Base-by-base conservation (phyloP, 2,888 invertebrate species). In the Cinara cedri region DNA sequence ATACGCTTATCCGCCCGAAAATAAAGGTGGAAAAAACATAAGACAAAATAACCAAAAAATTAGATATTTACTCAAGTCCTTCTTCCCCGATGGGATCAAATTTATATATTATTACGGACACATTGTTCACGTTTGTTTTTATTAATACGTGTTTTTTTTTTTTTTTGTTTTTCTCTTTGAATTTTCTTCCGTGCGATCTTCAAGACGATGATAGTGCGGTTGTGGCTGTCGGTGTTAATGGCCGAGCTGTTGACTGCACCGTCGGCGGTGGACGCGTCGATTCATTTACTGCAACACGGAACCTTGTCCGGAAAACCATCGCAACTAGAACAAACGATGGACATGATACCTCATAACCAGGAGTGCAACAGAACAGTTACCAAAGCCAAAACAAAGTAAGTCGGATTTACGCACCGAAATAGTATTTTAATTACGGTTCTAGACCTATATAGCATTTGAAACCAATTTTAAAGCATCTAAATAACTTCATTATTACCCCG, bases 131-230 rank as follows among this genome's bases (percentile, higher is more conserved):
- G 11, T 11, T 24, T 24, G 24, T 26, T 24, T 34, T 44, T 57
- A 26, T 54, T 42, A 55, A 44, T 71, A 71, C 34, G 6, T 71
- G 24, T 46, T 19, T 60, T 51, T 24, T 44, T 10, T 16, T 72
- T 42, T 19, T 72, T 46, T n/a, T n/a, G n/a, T n/a, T n/a, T 21
- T 34, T 51, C 14, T 34, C 34, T 51, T 19, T 44, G 11, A 19
- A 4, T 34, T 54, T 19, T 14, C 16, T 24, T 34, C 34, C 21
- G 16, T 51, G 0, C 21, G 13, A 24, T 66, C 19, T 42, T 44
- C 13, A 78, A n/a, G 78, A 24, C 70, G 57, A 78, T 78, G 78
- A 57, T 78, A 60, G 49, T 60, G 24, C 78, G 60, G 68, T 51
- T 70, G 60, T 78, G 60, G 70, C 70, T 78, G 51, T 49, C 14